Percentiles rank a stretch among this genome's conserved stretches.
These are phyloP conservation scores for Cydia strobilella DNA, from an alignment of 1,140 invertebrate species.

Conservation along the genomic window DNA sequence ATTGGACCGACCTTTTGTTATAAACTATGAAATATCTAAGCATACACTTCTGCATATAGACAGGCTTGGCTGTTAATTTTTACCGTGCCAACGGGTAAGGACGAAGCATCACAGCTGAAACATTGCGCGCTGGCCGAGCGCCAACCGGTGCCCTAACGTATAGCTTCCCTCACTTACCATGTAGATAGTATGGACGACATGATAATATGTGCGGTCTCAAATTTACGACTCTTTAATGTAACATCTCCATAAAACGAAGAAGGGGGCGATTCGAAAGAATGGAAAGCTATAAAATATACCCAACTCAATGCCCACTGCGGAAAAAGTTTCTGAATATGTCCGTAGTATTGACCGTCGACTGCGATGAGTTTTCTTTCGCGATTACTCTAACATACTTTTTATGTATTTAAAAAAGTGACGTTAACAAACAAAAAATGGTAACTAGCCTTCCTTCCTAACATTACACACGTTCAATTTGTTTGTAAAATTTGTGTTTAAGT, in stretches of 20 bases:
- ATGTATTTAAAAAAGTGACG: no score
- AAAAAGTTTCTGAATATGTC: no score
- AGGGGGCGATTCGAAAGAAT: neutral
- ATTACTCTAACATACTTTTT: no score
- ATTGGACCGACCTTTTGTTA: neutral
- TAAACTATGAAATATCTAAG: neutral
- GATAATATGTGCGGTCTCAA: slow-evolving; percentile 5
- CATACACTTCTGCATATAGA: neutral
- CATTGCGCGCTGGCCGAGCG: neutral
- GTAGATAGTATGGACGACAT: neutral
- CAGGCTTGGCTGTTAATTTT: neutral
- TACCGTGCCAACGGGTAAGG: neutral
- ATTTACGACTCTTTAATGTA: slow-evolving; percentile 4
- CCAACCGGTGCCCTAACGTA: slow-evolving; percentile 16
- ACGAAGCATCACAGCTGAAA: slow-evolving; percentile 24
- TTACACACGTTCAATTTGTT: no score
- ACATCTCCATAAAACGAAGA: neutral
- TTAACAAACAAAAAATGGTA: no score
- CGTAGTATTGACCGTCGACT: no score
- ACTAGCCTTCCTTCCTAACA: no score
- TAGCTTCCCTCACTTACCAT: slow-evolving; percentile 28
- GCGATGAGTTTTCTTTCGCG: no score
- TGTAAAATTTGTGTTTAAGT: no score
- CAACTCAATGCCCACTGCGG: neutral
- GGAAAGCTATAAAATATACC: neutral